Evolutionary conservation across 1,140 invertebrate species (phyloP).

Genomic region (Copidosoma floridanum): DNA sequence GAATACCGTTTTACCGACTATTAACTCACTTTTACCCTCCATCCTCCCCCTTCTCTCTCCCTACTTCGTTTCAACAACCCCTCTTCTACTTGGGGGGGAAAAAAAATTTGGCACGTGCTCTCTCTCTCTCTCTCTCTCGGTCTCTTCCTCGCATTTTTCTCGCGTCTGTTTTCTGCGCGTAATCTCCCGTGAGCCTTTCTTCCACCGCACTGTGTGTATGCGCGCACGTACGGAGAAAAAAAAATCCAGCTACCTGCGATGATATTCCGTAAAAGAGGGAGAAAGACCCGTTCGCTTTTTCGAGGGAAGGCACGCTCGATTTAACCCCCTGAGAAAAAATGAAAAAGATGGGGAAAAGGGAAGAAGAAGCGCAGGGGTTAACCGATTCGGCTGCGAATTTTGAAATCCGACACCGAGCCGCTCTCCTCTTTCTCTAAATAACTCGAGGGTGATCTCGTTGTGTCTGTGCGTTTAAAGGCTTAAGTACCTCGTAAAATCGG

Average conservation of each 20-base stretch:
- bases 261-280: constrained; percentile 27
- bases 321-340: constrained; percentile 58
- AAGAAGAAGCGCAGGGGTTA: constrained; percentile 43
- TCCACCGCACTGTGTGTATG: background rate
- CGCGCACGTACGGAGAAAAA: constrained; percentile 12
- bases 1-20: constrained; percentile 59
- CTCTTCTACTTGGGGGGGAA: constrained; percentile 18
- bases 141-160: constrained; percentile 15
- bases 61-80: constrained; percentile 19
- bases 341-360: constrained; percentile 27
- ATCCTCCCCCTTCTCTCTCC: constrained; percentile 29
- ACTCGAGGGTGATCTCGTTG: constrained; percentile 2
- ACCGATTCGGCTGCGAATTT: constrained; percentile 54
- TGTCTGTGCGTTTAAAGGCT: constrained; percentile 50
- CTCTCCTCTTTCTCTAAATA: constrained; percentile 17
- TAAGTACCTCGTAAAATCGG: constrained; percentile 56
- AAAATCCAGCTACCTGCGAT: constrained; percentile 37
- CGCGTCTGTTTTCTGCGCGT: constrained; percentile 18
- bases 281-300: background rate
- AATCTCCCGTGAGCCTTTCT: constrained; percentile 28
- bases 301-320: constrained; percentile 48
- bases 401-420: constrained; percentile 43
- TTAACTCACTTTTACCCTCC: constrained; percentile 58
- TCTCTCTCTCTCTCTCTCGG: constrained; percentile 32
- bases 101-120: constrained; percentile 40